phyloP scores from a whole-genome alignment of 2,113 vertebrate species.

The Danionella cerebrum region DNA sequence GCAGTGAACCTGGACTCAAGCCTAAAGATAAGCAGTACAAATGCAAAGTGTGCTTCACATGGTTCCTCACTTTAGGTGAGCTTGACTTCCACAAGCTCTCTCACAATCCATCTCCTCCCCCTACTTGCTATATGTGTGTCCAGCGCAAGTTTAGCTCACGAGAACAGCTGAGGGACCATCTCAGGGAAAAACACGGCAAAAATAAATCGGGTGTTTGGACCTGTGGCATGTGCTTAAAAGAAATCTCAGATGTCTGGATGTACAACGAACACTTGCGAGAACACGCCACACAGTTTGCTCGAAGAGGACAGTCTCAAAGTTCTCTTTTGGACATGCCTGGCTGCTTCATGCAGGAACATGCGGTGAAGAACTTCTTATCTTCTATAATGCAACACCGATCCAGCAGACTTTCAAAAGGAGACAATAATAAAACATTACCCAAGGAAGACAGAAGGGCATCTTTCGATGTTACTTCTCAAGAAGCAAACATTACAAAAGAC shows the following conservation, averaged over 20 bases:
- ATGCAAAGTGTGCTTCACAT: conserved; percentile 92
- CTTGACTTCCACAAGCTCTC: conserved; percentile 91
- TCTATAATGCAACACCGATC: conserved; percentile 74
- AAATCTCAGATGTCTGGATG: conserved; percentile 94
- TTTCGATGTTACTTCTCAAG: conserved; percentile 43
- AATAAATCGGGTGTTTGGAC: conserved; percentile 88
- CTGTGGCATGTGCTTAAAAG: conserved; percentile 94
- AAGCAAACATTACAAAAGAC: conserved; percentile 47
- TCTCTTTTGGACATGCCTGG: conserved; percentile 70
- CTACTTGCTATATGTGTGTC: conserved; percentile 98
- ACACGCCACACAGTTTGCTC: conserved; percentile 87
- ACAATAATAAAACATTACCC: conserved; percentile 41
- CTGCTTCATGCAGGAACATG: conserved; percentile 69
- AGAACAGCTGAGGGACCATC: conserved; percentile 85
- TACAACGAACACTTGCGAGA: conserved; percentile 94
- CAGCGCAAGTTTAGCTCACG: conserved; percentile 92
- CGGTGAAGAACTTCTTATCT: conserved; percentile 78
- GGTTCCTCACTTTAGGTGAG: conserved; percentile 84
- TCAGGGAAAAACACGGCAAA: conserved; percentile 87
- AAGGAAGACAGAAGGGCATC: conserved; percentile 54
- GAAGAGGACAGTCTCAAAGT: conserved; percentile 79
- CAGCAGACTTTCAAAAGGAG: conserved; percentile 56
- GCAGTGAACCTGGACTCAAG: conserved; percentile 60
- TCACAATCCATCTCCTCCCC: conserved; percentile 88
- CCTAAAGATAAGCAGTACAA: conserved; percentile 85